Base-by-base conservation (phyloP, 2,797 vertebrate species). In the Euphonia xanthogaster region DNA sequence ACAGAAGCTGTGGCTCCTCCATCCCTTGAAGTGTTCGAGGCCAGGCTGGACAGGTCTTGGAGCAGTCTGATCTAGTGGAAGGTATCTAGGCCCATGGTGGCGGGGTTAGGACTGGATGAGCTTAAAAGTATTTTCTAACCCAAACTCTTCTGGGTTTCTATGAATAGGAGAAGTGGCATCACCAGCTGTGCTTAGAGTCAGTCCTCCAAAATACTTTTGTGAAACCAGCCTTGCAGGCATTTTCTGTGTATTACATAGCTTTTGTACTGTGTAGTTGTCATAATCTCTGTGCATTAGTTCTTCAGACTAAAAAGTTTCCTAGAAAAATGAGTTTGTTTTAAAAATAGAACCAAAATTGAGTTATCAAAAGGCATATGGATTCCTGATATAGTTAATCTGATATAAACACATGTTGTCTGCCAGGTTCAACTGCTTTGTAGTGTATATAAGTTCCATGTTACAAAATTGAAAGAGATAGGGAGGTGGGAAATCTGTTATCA, bases 271-370 rank as follows among this genome's bases (percentile, higher is more conserved):
- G 31, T n/a, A 74, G 72, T 35, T 91, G 85, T 93, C 82, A n/a
- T 55, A 28, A 1, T 76, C 55, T 85, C 47, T 21, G 40, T 57
- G 23, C 1, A 0, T 60, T 86, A 45, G 19, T 28, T 76, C 53
- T 70, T 83, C 51, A 35, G 35, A 31, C 63, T 12, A 5, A 37
- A 51, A 20, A 27, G 5, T 12, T 23, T 19, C 35, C 16, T 22
- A 17, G 6, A 45, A 55, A 39, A 63, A 40, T 0, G 1, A 68
- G 15, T 35, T 3, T 70, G 30, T 71, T 78, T 92, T 92, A 80
- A 77, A 92, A 94, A 86, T 57, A 48, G 57, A 91, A 54, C 30
- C 45, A n/a, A 83, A 87, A 80, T 61, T 28, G 7, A 93, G 20
- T 60, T 86, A 75, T 88, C 54, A 67, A 45, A 92, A 67, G 50